Percentiles rank a stretch among this genome's conserved stretches.
Conservation (phyloP, 2,797 vertebrate species). For the Hypotaenidia okinawae region DNA sequence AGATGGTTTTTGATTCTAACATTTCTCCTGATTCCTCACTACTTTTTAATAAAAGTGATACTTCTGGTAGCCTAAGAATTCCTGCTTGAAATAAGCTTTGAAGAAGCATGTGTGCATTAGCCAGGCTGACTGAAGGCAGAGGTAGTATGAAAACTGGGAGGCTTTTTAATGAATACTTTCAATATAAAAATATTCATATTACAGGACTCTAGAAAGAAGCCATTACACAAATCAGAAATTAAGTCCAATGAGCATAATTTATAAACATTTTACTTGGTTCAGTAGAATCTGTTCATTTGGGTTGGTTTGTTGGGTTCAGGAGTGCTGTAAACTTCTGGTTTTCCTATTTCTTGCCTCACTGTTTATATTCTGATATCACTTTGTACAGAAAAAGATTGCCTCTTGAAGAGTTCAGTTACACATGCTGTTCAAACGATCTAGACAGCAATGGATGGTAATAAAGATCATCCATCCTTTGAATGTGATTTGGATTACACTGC, state of each 20-base stretch:
- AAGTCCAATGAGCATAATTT: background rate
- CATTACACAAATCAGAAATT: background rate
- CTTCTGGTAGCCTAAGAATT: background rate
- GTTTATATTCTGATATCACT: background rate
- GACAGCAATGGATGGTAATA: conserved; percentile 23
- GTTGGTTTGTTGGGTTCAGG: background rate
- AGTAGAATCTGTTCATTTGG: background rate
- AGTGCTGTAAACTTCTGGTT: background rate
- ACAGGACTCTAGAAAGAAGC: background rate
- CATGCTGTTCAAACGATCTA: background rate
- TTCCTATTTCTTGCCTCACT: background rate
- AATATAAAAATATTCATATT: background rate
- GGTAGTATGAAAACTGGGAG: background rate
- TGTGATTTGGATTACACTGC: conserved; percentile 28
- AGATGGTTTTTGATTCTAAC: background rate
- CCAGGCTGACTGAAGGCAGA: background rate
- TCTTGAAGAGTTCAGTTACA: conserved; percentile 27
- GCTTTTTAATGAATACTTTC: background rate
- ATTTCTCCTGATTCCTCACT: background rate
- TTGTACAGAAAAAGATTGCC: background rate
- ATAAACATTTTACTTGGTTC: background rate
- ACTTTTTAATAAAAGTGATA: background rate
- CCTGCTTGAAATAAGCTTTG: background rate
- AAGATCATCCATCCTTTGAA: conserved; percentile 22
- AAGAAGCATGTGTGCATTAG: background rate